A percentile compares a stretch with the other conserved stretches of the same genome.
These are phyloP conservation scores for Stegostoma tigrinum DNA, from an alignment of 2,113 vertebrate species.

Conservation along the genomic window DNA sequence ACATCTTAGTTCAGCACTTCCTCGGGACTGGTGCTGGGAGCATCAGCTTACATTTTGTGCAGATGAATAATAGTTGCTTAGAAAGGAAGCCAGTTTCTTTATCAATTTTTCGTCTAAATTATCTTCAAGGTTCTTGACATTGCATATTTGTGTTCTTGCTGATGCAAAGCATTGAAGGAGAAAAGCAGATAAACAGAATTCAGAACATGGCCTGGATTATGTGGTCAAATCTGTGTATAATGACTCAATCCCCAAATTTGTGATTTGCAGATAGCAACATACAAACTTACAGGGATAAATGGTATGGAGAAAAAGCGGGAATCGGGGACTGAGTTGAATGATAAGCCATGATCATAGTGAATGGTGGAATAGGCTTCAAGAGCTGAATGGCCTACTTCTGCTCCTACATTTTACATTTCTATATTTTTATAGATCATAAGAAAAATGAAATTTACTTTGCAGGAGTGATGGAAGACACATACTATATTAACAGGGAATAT, in stretches of 20 bases:
- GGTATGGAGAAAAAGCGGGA: too few relatives aligned
- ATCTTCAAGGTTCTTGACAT: not conserved
- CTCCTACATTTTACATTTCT: not conserved
- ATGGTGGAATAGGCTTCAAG: too few relatives aligned
- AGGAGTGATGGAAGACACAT: not conserved
- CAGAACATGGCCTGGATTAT: not conserved
- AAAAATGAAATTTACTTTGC: not conserved
- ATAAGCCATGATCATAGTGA: too few relatives aligned
- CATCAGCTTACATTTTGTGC: not conserved
- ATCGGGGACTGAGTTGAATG: too few relatives aligned
- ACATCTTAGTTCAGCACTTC: not conserved
- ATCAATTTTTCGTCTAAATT: not conserved
- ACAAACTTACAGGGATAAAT: too few relatives aligned
- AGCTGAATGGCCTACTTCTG: not conserved
- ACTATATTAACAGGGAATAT: not conserved
- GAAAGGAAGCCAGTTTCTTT: not conserved
- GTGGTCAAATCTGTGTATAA: not conserved
- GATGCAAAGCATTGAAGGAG: not conserved
- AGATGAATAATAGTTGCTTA: not conserved
- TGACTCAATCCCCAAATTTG: not conserved
- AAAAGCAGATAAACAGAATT: not conserved
- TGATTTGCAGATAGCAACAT: too few relatives aligned
- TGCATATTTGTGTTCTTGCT: not conserved
- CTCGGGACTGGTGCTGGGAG: not conserved
- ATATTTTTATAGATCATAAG: not conserved